Percentiles rank a stretch among this genome's conserved stretches.
These are phyloP conservation scores for Charanyca ferruginea DNA, from an alignment of 2,888 invertebrate genomes.

Conservation along the genomic window DNA sequence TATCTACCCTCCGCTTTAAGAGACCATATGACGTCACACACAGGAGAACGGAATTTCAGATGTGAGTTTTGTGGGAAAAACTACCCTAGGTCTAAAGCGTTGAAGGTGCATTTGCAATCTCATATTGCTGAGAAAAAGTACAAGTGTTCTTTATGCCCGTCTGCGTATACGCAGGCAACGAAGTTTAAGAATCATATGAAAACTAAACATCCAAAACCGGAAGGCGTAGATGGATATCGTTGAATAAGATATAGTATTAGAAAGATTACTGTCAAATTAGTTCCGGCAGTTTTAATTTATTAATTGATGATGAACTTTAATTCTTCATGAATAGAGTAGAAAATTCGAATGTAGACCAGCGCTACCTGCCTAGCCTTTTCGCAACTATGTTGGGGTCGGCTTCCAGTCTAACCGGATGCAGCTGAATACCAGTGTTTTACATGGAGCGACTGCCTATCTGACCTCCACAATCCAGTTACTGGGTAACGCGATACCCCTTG, in stretches of 20 bases:
- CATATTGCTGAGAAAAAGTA: constrained; percentile 87
- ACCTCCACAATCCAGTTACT: no score
- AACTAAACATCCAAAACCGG: constrained; percentile 73
- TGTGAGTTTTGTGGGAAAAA: constrained; percentile 88
- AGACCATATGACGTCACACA: constrained; percentile 89
- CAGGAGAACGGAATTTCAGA: constrained; percentile 85
- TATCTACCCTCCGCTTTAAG: constrained; percentile 76
- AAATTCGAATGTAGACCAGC: no score
- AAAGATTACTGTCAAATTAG: no score
- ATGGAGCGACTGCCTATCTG: no score
- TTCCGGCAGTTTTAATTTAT: no score
- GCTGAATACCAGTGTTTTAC: no score
- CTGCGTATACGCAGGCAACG: constrained; percentile 86
- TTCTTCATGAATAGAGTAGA: no score
- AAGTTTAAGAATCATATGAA: constrained; percentile 88
- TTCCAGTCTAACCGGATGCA: no score
- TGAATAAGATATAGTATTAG: constrained; percentile 7
- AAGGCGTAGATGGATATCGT: constrained; percentile 25
- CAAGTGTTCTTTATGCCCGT: constrained; percentile 83
- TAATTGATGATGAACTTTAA: no score
- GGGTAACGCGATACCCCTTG: no score
- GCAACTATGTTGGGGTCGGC: no score
- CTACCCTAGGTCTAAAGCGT: constrained; percentile 85
- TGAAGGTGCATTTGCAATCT: constrained; percentile 86
- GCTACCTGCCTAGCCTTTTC: no score